Evolutionary conservation across 2,888 invertebrate genomes (phyloP), one percentile per base, ranked within the genome.

Genomic region (Theretra japonica): DNA sequence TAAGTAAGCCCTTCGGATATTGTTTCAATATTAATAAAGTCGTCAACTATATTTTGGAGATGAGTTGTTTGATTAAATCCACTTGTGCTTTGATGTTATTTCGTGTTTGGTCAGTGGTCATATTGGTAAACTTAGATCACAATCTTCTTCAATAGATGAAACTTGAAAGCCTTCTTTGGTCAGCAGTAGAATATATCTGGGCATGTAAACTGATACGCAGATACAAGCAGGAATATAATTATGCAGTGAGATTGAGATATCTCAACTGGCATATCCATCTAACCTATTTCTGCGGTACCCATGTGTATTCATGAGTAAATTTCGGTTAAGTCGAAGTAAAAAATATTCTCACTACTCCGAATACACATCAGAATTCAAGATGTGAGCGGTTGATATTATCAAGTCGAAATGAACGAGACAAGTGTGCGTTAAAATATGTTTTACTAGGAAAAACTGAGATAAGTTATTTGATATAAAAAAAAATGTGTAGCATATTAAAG

Each of bases 331-430:
- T 23, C 41, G 7, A 48, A 41, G 21, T 41, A 48, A 48, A 48
- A 65, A 48, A 65, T 11, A 41, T 65, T n/a, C n/a, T n/a, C 23
- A 41, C 23, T 48, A 65, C 28, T 28, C 5, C 23, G 23, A 15
- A 15, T 17, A 59, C n/a, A 60, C 53, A 28, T 28, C 23, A 70
- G 73, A 72, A 73, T 70, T 65, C 71, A 70, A 80, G 60, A 74
- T 78, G 75, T 77, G 74, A 76, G 53, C 53, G 41, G 2, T 11
- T 33, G 62, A 70, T 70, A 30, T 70, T 75, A 80, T 78, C 80
- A 75, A 74, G 75, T 71, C 75, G 74, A 72, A 73, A 78, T 68
- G 69, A 41, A 72, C 75, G 71, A 69, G 75, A 75, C 72, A 79
- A 73, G 73, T 75, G 78, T 30, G 60, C 62, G 28, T 50, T 28